phyloP scores from a whole-genome alignment of 2,797 vertebrate species.

The Echeneis naucrates region DNA sequence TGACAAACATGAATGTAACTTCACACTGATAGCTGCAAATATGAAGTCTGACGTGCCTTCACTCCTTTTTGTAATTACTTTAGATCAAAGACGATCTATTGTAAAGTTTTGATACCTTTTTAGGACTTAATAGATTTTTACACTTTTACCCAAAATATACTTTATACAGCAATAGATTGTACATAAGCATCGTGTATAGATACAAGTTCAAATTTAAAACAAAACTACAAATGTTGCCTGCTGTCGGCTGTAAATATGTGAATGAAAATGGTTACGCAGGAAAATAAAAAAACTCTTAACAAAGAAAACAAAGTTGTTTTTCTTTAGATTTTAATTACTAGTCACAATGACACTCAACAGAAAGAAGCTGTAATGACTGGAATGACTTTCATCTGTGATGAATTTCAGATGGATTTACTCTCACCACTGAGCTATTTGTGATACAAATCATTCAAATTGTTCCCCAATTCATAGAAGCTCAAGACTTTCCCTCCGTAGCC shows the following conservation, averaged over 20 bases:
- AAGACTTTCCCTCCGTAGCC: too few species aligned
- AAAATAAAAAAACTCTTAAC: slow-evolving; percentile 46
- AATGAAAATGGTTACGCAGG: slow-evolving; percentile 53
- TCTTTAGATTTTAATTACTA: neutral
- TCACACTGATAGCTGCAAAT: slow-evolving; percentile 9
- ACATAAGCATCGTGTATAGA: slow-evolving; percentile 53
- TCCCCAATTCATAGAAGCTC: too few species aligned
- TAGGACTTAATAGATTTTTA: slow-evolving; percentile 24
- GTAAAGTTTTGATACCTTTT: slow-evolving; percentile 50
- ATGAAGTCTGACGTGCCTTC: slow-evolving; percentile 24
- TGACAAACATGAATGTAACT: slow-evolving; percentile 33
- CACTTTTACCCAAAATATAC: slow-evolving; percentile 25
- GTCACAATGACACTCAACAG: neutral
- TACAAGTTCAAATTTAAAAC: slow-evolving; percentile 27
- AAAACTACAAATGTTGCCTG: slow-evolving; percentile 28
- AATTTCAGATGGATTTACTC: neutral
- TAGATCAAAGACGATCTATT: slow-evolving; percentile 25
- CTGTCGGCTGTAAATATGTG: slow-evolving; percentile 72
- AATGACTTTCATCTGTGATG: too few species aligned
- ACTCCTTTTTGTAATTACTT: slow-evolving; percentile 25
- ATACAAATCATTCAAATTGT: too few species aligned
- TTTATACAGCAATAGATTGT: slow-evolving; percentile 38
- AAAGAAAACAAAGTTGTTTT: slow-evolving; percentile 22
- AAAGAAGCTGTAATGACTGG: neutral
- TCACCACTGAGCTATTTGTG: neutral